These are phyloP conservation scores for Fragum sueziense DNA, from an alignment of 2,888 invertebrate genomes.

Conservation along the genomic window DNA sequence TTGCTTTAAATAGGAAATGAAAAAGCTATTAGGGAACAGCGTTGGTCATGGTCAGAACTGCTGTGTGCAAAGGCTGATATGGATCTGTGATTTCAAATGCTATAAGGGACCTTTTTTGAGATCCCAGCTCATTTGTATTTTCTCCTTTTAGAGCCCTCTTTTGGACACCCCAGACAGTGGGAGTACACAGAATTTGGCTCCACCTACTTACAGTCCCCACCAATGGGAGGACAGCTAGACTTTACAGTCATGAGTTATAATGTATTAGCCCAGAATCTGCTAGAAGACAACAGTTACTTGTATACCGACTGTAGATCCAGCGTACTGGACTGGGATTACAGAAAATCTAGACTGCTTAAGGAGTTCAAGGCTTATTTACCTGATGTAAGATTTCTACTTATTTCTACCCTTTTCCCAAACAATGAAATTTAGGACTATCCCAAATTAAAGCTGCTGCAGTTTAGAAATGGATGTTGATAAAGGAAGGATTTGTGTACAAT, in stretches of 20 bases:
- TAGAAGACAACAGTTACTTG: slow-evolving; percentile 89
- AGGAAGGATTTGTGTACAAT: too few species aligned
- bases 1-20: too few species aligned
- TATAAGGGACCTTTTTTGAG: too few species aligned
- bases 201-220: slow-evolving; percentile 25
- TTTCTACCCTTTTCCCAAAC: background rate
- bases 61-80: too few species aligned
- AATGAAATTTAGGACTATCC: too few species aligned
- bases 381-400: slow-evolving; percentile 84
- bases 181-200: slow-evolving; percentile 46
- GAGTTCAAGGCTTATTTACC: slow-evolving; percentile 86
- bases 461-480: too few species aligned
- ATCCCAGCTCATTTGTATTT: background rate
- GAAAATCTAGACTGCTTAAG: slow-evolving; percentile 85
- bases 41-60: too few species aligned
- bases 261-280: slow-evolving; percentile 91
- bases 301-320: slow-evolving; percentile 86
- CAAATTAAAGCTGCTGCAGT: too few species aligned
- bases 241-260: slow-evolving; percentile 93
- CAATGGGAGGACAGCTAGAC: slow-evolving; percentile 63
- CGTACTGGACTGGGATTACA: slow-evolving; percentile 88
- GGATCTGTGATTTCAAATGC: too few species aligned
- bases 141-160: slow-evolving; percentile 7
- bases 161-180: slow-evolving; percentile 42
- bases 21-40: too few species aligned